These are phyloP conservation scores for Macropodus opercularis DNA, from an alignment of 2,797 vertebrate species.

Conservation along the genomic window DNA sequence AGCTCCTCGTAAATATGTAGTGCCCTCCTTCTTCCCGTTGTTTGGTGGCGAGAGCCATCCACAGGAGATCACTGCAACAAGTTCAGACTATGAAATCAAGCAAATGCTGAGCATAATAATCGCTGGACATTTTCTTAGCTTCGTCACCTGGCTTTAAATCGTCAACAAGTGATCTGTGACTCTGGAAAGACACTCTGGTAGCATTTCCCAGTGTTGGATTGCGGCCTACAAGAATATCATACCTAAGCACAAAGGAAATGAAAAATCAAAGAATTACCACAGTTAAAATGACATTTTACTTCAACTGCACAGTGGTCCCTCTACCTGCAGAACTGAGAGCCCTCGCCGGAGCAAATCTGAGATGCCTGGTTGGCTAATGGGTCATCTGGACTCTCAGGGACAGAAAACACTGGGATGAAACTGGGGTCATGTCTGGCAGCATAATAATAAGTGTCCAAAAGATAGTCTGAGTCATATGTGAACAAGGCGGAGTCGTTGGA, in stretches of 20 bases:
- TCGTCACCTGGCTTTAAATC: constrained; percentile 66
- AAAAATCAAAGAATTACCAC: neutral
- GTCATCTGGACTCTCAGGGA: constrained; percentile 72
- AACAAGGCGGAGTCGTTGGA: constrained; percentile 86
- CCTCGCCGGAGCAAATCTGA: constrained; percentile 79
- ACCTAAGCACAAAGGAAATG: constrained; percentile 60
- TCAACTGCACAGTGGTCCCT: constrained; percentile 3
- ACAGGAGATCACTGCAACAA: constrained; percentile 69
- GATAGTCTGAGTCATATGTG: constrained; percentile 86
- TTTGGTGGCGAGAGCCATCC: constrained; percentile 72
- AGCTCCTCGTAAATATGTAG: constrained; percentile 68
- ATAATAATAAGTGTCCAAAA: constrained; percentile 80
- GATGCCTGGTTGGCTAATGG: constrained; percentile 60
- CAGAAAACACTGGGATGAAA: constrained; percentile 85
- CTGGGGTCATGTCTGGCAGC: constrained; percentile 81
- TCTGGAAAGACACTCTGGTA: constrained; percentile 78
- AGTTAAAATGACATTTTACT: no score
- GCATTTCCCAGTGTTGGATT: constrained; percentile 80
- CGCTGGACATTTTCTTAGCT: neutral
- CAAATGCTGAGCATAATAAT: neutral
- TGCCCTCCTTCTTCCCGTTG: constrained; percentile 74
- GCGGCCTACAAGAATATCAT: constrained; percentile 85
- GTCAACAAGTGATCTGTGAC: constrained; percentile 70
- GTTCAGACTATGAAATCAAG: neutral
- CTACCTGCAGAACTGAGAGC: constrained; percentile 78